Conservation (phyloP, 1,140 invertebrate genomes). For the Conopomorpha cramerella region DNA sequence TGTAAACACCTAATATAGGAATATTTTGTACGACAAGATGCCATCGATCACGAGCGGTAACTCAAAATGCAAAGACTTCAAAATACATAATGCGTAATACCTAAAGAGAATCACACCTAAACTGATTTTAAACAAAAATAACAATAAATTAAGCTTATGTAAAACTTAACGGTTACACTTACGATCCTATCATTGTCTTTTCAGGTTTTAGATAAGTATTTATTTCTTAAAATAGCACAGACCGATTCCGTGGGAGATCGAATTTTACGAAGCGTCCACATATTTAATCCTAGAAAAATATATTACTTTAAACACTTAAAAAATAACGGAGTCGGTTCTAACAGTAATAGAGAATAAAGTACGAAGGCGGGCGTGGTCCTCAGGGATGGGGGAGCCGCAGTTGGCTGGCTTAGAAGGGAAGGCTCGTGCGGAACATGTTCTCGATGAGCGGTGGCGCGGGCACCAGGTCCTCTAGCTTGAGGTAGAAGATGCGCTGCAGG, state of each 20-base stretch:
- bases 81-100: slow-evolving; percentile 37
- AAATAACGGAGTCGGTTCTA: slow-evolving; percentile 53
- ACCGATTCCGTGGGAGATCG: slow-evolving; percentile 52
- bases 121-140: slow-evolving; percentile 26
- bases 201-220: slow-evolving; percentile 25
- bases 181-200: slow-evolving; percentile 30
- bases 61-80: slow-evolving; percentile 54
- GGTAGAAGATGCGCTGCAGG: slow-evolving; percentile 90
- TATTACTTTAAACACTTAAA: slow-evolving; percentile 51
- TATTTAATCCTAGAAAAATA: slow-evolving; percentile 54
- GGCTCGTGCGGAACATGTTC: slow-evolving; percentile 91
- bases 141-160: slow-evolving; percentile 52
- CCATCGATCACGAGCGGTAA: slow-evolving; percentile 59
- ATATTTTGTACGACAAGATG: slow-evolving; percentile 60
- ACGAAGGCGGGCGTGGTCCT: slow-evolving; percentile 45
- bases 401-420: slow-evolving; percentile 77
- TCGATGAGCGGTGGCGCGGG: slow-evolving; percentile 91
- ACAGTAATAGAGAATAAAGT: slow-evolving; percentile 26
- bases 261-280: slow-evolving; percentile 29
- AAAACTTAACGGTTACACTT: slow-evolving; percentile 12
- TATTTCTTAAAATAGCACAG: slow-evolving; percentile 32
- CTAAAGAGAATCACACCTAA: slow-evolving; percentile 51
- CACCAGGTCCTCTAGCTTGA: slow-evolving; percentile 90
- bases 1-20: slow-evolving; percentile 58
- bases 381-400: slow-evolving; percentile 12